Base-by-base conservation (phyloP, 2,797 vertebrate species). In the Pangasius sanitwongsei region DNA sequence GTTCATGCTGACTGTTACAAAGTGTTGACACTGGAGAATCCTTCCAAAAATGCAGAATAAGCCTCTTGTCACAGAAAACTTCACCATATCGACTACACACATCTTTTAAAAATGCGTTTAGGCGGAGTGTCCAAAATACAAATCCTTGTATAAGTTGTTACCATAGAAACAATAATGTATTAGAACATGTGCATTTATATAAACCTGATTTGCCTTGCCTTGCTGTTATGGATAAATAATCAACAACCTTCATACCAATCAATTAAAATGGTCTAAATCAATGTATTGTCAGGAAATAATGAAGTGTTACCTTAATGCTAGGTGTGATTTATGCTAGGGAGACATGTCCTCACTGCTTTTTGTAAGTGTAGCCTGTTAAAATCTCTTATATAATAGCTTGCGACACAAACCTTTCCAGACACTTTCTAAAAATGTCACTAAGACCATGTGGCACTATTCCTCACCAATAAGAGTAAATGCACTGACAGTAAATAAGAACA, bases 311-410 rank as follows among this genome's bases (percentile, higher is more conserved):
- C 9, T 31, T 69, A 85, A 69, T 67, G 16, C 53, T 48, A 41
- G 34, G 12, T 37, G 69, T 16, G 28, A 25, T 57, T 59, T 59
- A 86, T 11, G 15, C 25, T 44, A 8, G 6, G 69, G 23, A 74
- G 55, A 86, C 20, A 59, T 59, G 53, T 59, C 34, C 53, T 86
- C 53, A 44, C 69, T 74, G 20, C 67, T 28, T 59, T 86, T 59
- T 59, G 3, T 41, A 70, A 74, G 12, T 28, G 31, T 41, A 74
- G 53, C 69, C 69, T 59, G 85, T 74, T 86, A 86, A 86, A 85
- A 86, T 59, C 69, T 59, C 53, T 59, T 86, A 93, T 91, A 92
- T 91, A 93, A 92, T 92, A 92, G 95, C 13, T 53, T 70, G 50
- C 7, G 23, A 44, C 85, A 86, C 23, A 86, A 57, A 86, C 1